These are phyloP conservation scores for Noctua pronuba DNA, from an alignment of 2,888 invertebrate species.

Conservation along the genomic window DNA sequence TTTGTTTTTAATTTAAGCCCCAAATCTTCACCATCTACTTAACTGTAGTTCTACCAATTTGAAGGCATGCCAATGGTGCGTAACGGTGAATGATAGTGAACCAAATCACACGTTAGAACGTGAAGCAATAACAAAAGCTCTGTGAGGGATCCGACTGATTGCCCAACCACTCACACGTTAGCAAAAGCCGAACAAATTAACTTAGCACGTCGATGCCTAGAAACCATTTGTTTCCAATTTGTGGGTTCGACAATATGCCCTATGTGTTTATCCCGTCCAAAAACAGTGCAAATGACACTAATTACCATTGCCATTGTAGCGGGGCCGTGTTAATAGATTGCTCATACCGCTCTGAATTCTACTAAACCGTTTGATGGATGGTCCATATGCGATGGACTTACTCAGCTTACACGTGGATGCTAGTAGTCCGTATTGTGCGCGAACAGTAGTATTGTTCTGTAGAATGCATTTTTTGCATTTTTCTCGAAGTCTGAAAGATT, in stretches of 20 bases:
- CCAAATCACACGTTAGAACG: slow-evolving; percentile 72
- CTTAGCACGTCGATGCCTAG: slow-evolving; percentile 85
- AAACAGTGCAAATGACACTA: slow-evolving; percentile 90
- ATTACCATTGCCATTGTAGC: slow-evolving; percentile 83
- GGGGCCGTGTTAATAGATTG: slow-evolving; percentile 84
- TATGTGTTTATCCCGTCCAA: slow-evolving; percentile 89
- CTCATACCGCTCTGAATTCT: slow-evolving; percentile 82
- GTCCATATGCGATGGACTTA: slow-evolving; percentile 39
- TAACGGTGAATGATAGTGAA: slow-evolving; percentile 77
- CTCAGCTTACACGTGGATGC: slow-evolving; percentile 28
- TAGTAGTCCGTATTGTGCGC: not conserved
- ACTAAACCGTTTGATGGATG: slow-evolving; percentile 65
- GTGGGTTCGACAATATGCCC: slow-evolving; percentile 85
- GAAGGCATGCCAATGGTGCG: slow-evolving; percentile 58
- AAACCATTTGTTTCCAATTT: slow-evolving; percentile 89
- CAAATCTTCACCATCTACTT: slow-evolving; percentile 62
- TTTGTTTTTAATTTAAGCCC: slow-evolving; percentile 65
- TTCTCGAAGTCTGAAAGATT: not conserved
- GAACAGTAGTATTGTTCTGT: not conserved
- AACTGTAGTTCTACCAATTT: slow-evolving; percentile 65
- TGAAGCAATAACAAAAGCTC: slow-evolving; percentile 77
- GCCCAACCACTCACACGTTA: slow-evolving; percentile 83
- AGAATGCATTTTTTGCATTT: not conserved
- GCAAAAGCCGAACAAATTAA: slow-evolving; percentile 89
- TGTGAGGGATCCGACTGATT: slow-evolving; percentile 79